A percentile compares a stretch with the other conserved stretches of the same genome.
These are phyloP conservation scores for Cerceris rybyensis DNA, from an alignment of 2,888 invertebrate genomes.

Conservation along the genomic window DNA sequence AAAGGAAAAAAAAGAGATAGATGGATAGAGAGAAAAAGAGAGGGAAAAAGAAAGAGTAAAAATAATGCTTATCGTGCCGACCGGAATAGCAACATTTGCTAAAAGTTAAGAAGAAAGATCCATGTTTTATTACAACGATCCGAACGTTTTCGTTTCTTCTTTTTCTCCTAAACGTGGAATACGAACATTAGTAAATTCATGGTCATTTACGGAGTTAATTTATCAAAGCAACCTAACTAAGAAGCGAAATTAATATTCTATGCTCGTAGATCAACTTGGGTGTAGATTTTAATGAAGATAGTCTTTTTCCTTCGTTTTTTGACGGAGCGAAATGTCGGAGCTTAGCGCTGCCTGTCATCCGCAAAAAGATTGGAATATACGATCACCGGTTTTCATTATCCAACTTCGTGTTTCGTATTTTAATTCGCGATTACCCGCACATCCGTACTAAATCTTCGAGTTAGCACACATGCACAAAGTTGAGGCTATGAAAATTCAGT, in stretches of 20 bases:
- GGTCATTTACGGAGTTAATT: slow-evolving; percentile 52
- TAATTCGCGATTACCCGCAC: too few relatives aligned
- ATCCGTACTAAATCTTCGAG: too few relatives aligned
- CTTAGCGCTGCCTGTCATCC: too few relatives aligned
- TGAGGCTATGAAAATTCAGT: too few relatives aligned
- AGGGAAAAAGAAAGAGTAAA: background rate
- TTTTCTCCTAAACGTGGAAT: slow-evolving; percentile 26
- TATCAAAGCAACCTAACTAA: slow-evolving; percentile 46
- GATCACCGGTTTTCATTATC: too few relatives aligned
- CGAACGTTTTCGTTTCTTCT: slow-evolving; percentile 28
- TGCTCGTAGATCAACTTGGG: slow-evolving; percentile 40
- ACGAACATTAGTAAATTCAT: slow-evolving; percentile 25
- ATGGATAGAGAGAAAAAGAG: background rate
- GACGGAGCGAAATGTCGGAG: background rate
- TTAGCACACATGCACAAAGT: too few relatives aligned
- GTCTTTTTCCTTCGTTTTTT: slow-evolving; percentile 1
- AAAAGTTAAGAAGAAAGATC: slow-evolving; percentile 2
- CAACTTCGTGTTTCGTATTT: too few relatives aligned
- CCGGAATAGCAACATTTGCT: slow-evolving; percentile 2
- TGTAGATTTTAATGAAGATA: slow-evolving; percentile 43
- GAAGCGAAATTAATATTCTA: slow-evolving; percentile 52
- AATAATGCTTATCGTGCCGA: slow-evolving; percentile 3
- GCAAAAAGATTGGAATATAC: too few relatives aligned
- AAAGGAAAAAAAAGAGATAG: slow-evolving; percentile 5
- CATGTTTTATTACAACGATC: slow-evolving; percentile 30